Evolutionary conservation across 2,113 vertebrate genomes (phyloP), one percentile per base, ranked within the genome.

Genomic region (Amblyornis subalaris): DNA sequence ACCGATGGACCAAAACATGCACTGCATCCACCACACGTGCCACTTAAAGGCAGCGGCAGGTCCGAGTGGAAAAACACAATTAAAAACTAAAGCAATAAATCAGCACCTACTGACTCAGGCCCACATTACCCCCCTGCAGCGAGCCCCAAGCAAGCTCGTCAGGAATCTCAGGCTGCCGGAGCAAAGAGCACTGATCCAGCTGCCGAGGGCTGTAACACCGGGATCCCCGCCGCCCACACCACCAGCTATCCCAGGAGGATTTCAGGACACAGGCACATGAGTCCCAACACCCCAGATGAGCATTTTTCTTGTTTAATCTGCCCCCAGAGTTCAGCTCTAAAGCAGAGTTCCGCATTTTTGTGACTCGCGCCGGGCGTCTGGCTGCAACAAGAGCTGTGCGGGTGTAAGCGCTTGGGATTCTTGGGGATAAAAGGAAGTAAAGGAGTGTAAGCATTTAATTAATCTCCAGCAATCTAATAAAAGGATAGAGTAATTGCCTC

Each of bases 371-470:
- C 8, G 26, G 31, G 28, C 70, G 69, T 35, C 78, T 38, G 47
- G 21, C 66, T 6, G 10, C 84, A 72, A 74, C 44, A 10, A 65
- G 92, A 87, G 61, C 53, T 4, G 11, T 1, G 2, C 1, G 7
- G 51, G 76, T 57, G 65, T 65, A 78, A 72, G 47, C 1, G 0
- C 78, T 31, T 1, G 4, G 51, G 85, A 88, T 88, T 85, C 90
- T 40, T 60, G 26, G 51, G 53, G 62, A 85, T 90, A 48, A 94
- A 90, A 92, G 85, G 82, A 95, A 87, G 84, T 69, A 74, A 77
- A 89, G 75, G 29, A 94, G 79, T 69, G 73, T 88, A 94, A 95
- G 94, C 93, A 75, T 93, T 96, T 95, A 95, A 93, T 94, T 96
- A 92, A 92, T 96, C 90, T 84, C 73, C 48, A 84, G 73, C 85